phyloP scores from a whole-genome alignment of 2,797 vertebrate species.

The Ctenopoma kingsleyae region DNA sequence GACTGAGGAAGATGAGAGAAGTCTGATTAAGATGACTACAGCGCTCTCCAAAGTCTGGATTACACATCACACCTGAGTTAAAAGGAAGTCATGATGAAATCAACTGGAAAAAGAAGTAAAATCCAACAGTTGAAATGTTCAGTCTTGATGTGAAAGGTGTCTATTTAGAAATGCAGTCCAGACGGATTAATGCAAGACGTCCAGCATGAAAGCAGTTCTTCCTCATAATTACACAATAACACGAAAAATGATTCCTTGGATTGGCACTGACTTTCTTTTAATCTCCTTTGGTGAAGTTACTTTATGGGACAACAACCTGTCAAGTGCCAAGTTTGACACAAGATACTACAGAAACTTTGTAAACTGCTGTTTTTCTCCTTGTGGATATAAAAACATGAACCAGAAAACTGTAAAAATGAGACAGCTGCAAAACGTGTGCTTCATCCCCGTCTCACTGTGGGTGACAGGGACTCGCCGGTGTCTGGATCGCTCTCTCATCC shows the following conservation, averaged over 20 bases:
- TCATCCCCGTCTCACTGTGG: constrained; percentile 23
- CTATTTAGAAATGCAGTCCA: constrained; percentile 45
- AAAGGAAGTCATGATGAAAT: constrained; percentile 69
- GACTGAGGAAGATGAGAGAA: constrained; percentile 52
- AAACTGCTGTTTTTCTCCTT: constrained; percentile 44
- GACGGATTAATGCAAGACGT: constrained; percentile 50
- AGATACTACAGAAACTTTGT: constrained; percentile 53
- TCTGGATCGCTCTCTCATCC: constrained; percentile 25
- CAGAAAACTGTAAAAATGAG: constrained; percentile 53
- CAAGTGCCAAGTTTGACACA: constrained; percentile 29
- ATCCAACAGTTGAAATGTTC: constrained; percentile 45
- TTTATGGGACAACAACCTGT: constrained; percentile 34
- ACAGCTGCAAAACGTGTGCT: constrained; percentile 21
- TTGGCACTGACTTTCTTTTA: constrained; percentile 45
- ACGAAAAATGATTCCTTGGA: constrained; percentile 42
- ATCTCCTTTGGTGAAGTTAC: constrained; percentile 59
- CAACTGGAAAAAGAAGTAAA: constrained; percentile 24
- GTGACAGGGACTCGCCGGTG: constrained; percentile 19
- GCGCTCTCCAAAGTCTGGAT: constrained; percentile 59
- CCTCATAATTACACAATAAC: constrained; percentile 54
- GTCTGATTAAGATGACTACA: constrained; percentile 54
- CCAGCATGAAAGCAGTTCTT: constrained; percentile 38
- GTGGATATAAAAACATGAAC: constrained; percentile 58
- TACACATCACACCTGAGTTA: constrained; percentile 80
- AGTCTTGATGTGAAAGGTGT: constrained; percentile 45